Evolutionary conservation across 2,888 invertebrate genomes (phyloP), one percentile per base, ranked within the genome.

Genomic region (Ophion obscuratus): DNA sequence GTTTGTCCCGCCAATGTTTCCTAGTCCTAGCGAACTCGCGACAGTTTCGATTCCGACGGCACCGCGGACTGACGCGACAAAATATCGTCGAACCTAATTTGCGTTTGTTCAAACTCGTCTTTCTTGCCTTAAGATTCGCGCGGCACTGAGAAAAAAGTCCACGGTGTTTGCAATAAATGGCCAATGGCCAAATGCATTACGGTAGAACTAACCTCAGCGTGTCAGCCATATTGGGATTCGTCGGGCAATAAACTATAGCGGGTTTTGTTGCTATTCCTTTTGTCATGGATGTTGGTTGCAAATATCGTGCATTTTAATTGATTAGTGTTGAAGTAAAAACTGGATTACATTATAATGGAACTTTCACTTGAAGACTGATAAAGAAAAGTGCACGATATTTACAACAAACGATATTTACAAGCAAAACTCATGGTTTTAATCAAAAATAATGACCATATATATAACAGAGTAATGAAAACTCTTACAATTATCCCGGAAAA

Each of bases 11-110:
- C 66, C 36, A n/a, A 20, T 64, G 40, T 83, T 77, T 77, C 57
- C 82, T 83, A 80, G 27, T 70, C 64, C 85, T 77, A 67, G 77
- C 47, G n/a, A 68, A 62, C 57, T 47, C 59, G 14, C 62, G 75
- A 79, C 90, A 90, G 90, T 90, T 88, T 80, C 53, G 36, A 81
- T 53, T 77, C 83, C 85, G 88, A 83, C 88, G 84, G 78, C 87
- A 64, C 59, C 74, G 79, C 44, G 88, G 61, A 67, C 88, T 88
- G 90, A 89, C 75, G 64, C 62, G 59, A 61, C 80, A 14, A 27
- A 24, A 59, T 67, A 11, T 73, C 27, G 40, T 73, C 40, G 3
- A 24, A 2, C 40, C 14, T 5, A 36, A 61, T 75, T 80, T 64
- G 77, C 36, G 44, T 40, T 61, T 62, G 59, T 36, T 59, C 5